phyloP scores from a whole-genome alignment of 2,113 vertebrate species.

The Zapus hudsonius region DNA sequence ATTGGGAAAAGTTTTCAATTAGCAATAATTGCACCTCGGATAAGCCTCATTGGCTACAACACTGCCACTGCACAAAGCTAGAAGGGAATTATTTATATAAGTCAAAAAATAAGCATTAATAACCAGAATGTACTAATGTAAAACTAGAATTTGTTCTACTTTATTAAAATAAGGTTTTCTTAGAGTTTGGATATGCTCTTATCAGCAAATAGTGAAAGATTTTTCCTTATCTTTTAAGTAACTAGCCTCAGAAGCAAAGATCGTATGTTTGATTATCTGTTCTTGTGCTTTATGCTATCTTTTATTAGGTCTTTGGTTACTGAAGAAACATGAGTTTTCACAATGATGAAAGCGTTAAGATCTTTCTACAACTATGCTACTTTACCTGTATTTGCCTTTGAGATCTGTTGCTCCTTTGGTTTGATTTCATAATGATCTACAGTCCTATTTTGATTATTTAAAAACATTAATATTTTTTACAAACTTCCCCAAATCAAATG shows the following conservation, averaged over 20 bases:
- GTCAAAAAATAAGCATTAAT: neutral
- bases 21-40: too few relatives aligned
- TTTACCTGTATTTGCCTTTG: neutral
- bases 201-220: neutral
- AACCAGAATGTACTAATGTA: neutral
- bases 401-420: neutral
- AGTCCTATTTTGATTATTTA: neutral
- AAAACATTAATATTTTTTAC: neutral
- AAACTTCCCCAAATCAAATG: neutral
- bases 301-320: slow-evolving; percentile 3
- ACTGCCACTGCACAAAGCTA: too few relatives aligned
- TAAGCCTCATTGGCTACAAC: too few relatives aligned
- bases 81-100: slow-evolving; percentile 1
- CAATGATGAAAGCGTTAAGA: neutral
- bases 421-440: neutral
- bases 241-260: slow-evolving; percentile 7
- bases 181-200: neutral
- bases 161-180: neutral
- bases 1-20: too few relatives aligned
- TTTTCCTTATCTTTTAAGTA: neutral
- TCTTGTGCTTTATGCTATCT: neutral
- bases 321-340: slow-evolving; percentile 20
- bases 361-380: neutral
- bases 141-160: neutral
- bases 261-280: neutral